phyloP scores from a whole-genome alignment of 2,797 vertebrate genomes.

The Enteromius trimaculatus region DNA sequence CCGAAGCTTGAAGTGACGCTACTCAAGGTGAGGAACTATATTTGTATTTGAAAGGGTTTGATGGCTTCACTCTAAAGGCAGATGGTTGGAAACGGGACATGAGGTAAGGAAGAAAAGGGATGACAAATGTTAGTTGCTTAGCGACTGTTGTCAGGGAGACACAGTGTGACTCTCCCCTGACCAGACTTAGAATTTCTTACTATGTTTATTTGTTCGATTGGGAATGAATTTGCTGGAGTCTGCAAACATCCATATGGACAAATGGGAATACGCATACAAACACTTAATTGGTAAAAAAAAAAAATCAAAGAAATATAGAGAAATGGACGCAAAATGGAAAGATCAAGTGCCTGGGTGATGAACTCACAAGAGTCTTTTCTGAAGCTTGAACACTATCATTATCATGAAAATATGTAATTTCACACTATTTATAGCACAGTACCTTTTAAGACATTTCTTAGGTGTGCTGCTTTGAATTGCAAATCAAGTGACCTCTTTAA shows the following conservation, averaged over 20 bases:
- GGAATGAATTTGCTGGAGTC: slow-evolving; percentile 35
- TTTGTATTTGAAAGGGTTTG: slow-evolving; percentile 62
- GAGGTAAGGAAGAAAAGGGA: slow-evolving; percentile 71
- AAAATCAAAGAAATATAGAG: background rate
- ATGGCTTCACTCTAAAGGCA: slow-evolving; percentile 67
- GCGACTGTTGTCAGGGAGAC: slow-evolving; percentile 84
- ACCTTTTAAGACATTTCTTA: background rate
- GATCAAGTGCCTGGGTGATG: background rate
- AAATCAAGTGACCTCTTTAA: slow-evolving; percentile 16
- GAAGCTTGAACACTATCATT: background rate
- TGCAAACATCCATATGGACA: slow-evolving; percentile 37
- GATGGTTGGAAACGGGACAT: slow-evolving; percentile 59
- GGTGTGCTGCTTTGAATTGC: background rate
- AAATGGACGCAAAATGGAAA: background rate
- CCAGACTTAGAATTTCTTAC: slow-evolving; percentile 72
- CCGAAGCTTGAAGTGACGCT: background rate
- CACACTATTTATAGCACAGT: background rate
- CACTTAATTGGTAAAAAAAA: background rate
- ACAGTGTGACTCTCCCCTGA: slow-evolving; percentile 74
- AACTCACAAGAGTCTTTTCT: slow-evolving; percentile 6
- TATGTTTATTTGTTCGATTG: slow-evolving; percentile 66
- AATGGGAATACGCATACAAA: slow-evolving; percentile 2
- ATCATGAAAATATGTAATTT: slow-evolving; percentile 15
- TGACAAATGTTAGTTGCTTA: slow-evolving; percentile 82
- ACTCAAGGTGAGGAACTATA: slow-evolving; percentile 56